Base-by-base conservation (phyloP, 2,797 vertebrate species). In the Aldrovandia affinis region DNA sequence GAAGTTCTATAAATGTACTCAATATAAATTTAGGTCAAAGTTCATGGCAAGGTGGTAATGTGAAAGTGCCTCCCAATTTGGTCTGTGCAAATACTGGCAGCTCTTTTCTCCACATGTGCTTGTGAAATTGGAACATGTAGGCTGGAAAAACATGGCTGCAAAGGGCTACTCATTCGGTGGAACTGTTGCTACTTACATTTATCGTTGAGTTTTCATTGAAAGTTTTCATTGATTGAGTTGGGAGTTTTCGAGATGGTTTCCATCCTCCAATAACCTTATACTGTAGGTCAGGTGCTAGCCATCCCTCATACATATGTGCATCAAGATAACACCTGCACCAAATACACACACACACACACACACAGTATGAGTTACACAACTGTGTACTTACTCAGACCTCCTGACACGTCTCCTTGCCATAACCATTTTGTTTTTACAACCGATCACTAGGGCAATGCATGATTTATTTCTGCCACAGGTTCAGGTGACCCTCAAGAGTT, bases 301-400 rank as follows among this genome's bases (percentile, higher is more conserved):
- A 65, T 65, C 63, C 55, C 36, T 30, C 59, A 83, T 12, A 10
- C 52, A 80, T 18, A 77, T 55, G 82, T n/a, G 65, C 81, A 87
- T 75, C 57, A 81, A 73, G 61, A 78, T 59, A 80, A 39, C 78
- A 80, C n/a, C 25, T 50, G 77, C 81, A 52, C 25, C 77, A 50
- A 81, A 81, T 75, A 47, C 78, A 80, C 12, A 28, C 44, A 55
- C 28, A 68, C 83, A 0, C 39, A 6, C 36, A 44, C 7, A 42
- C 50, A 73, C 47, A 28, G 14, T 42, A 73, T 44, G 68, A 44
- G 42, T 77, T 39, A 77, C 73, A 73, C 63, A 33, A 33, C 30
- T 68, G 63, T 68, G 30, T 25, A 18, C 18, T 59, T 33, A 68
- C 63, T 73, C 36, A 73, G 36, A 39, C 68, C 15, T 14, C 68